Evolutionary conservation across 2,113 vertebrate genomes (phyloP), one percentile per base, ranked within the genome.

Genomic region (Ptilorrhoa leucosticta): DNA sequence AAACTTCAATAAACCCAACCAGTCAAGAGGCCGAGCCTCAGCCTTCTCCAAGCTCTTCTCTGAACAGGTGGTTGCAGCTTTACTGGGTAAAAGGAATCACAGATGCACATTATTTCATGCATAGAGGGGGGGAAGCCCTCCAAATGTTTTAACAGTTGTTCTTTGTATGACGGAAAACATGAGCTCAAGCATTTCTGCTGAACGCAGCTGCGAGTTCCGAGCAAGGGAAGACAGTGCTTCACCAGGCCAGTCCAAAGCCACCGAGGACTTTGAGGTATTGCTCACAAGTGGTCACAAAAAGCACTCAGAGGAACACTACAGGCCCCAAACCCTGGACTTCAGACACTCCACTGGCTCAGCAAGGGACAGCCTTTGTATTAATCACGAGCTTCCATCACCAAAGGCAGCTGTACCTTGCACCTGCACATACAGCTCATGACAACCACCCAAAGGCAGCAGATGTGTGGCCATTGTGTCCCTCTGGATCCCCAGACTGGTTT

Each of bases 381-480:
- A 44, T 40, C 35, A 44, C 35, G 8, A 65, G 14, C 60, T 83
- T 47, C n/a, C 31, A 9, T 16, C 64, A 54, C 22, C 47, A 30
- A 12, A 50, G 18, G 31, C 27, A 54, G 26, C 26, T 16, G n/a
- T 1, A 6, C 4, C 1, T 26, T 14, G 17, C 27, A 30, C 39
- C 33, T 57, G 35, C 39, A 60, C 8, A 3, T 1, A 8, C 24
- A 37, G 20, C 2, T 0, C 2, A 1, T 0, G 6, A 9, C 69
- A 65, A 26, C n/a, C 50, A 23, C 42, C 13, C 35, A 42, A 7
- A 39, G 10, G 21, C 13, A 45, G 8, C 0, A 35, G 19, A 13
- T 53, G 20, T 2, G 13, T 4, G 2, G 7, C 73, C 45, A 10
- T 28, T 31, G 4, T 13, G 28, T 8, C 56, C 31, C 39, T 33